Conservation (phyloP, 2,113 vertebrate genomes). For the Megaceryle maxima region DNA sequence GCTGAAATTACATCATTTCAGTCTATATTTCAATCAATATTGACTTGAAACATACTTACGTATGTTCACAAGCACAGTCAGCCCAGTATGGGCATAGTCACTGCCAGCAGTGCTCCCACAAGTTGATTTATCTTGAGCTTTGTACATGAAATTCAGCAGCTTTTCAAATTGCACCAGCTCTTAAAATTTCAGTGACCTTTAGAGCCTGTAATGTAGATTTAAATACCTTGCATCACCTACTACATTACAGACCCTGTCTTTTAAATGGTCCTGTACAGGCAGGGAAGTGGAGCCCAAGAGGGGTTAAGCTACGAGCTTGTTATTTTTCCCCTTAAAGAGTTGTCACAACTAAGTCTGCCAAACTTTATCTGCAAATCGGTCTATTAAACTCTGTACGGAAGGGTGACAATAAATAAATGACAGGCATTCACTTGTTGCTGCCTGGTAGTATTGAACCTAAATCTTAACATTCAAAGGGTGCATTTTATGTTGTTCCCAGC, state of each 20-base stretch:
- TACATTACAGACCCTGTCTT: background rate
- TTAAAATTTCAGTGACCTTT: background rate
- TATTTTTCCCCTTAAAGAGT: background rate
- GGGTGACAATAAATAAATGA: background rate
- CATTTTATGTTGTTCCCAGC: conserved; percentile 3
- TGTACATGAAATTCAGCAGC: background rate
- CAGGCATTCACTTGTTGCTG: background rate
- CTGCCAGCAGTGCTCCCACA: background rate
- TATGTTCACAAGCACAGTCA: accelerated
- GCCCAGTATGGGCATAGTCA: accelerated
- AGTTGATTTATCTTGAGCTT: background rate
- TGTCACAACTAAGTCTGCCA: background rate
- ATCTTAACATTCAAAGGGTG: background rate
- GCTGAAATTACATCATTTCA: background rate
- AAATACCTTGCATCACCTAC: background rate
- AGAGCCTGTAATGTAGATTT: background rate
- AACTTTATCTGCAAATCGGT: background rate
- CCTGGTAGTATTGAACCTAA: background rate
- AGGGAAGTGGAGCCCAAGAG: background rate
- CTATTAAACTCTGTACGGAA: background rate
- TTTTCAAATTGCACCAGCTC: background rate
- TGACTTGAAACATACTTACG: no score
- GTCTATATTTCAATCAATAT: background rate
- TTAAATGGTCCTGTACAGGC: background rate
- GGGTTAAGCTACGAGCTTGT: background rate